These are phyloP conservation scores for Acrobasis consociella DNA, from an alignment of 2,888 invertebrate species.

Conservation along the genomic window DNA sequence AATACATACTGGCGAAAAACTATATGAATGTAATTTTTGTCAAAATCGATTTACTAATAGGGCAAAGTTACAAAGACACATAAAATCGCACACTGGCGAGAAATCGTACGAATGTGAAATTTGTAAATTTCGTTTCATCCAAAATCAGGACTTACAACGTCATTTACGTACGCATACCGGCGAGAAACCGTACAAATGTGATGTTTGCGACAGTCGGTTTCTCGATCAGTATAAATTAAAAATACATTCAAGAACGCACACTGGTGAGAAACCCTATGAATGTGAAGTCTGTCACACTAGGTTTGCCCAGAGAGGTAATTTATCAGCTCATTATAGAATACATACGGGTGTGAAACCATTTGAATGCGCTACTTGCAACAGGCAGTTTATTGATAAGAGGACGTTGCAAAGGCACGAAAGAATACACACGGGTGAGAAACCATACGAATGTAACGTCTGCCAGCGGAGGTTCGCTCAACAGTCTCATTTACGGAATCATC, in stretches of 20 bases:
- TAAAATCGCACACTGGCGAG: not conserved
- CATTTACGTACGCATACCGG: not conserved
- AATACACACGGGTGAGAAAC: not conserved
- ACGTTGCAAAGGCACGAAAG: not conserved
- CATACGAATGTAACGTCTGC: not conserved
- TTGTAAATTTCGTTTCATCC: not conserved
- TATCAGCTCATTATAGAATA: not conserved
- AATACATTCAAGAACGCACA: slow-evolving; percentile 1
- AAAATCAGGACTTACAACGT: not conserved
- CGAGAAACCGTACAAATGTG: not conserved
- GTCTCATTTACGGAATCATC: not conserved
- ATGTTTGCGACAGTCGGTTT: not conserved
- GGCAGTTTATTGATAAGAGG: not conserved
- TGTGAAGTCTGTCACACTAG: not conserved
- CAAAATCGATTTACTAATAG: not conserved
- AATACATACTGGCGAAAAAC: not conserved
- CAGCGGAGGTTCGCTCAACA: not conserved
- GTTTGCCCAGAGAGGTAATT: not conserved
- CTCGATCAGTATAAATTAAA: slow-evolving; percentile 2
- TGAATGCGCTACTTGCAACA: not conserved
- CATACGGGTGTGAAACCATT: not conserved
- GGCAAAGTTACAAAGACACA: not conserved
- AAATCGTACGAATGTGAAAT: slow-evolving; percentile 1
- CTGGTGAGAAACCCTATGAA: not conserved
- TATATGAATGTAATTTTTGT: not conserved